Evolutionary conservation across 1,140 invertebrate genomes (phyloP).

Genomic region (Zaprionus taronus): DNA sequence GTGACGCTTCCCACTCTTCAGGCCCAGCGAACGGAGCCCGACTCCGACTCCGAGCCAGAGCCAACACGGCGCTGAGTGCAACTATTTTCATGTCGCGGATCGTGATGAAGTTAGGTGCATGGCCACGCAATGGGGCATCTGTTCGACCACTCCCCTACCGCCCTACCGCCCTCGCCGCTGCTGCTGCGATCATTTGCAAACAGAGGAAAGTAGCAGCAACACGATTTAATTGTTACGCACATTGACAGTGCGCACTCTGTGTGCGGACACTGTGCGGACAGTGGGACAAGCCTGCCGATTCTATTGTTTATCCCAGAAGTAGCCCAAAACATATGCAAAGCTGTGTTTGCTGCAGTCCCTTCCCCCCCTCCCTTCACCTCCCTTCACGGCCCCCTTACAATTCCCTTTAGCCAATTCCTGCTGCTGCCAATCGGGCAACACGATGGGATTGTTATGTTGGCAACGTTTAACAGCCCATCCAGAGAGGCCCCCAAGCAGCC

Average conservation of each 20-base stretch:
- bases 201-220: constrained; percentile 63
- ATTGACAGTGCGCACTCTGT: constrained; percentile 58
- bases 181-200: constrained; percentile 65
- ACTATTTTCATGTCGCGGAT: constrained; percentile 82
- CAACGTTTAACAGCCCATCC: constrained; percentile 19
- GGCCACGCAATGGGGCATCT: constrained; percentile 70
- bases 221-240: constrained; percentile 84
- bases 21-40: neutral
- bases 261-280: constrained; percentile 1
- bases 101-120: constrained; percentile 80
- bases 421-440: constrained; percentile 8
- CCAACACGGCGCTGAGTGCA: constrained; percentile 54
- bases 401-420: constrained; percentile 20
- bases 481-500: constrained; percentile 10
- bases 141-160: neutral
- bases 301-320: constrained; percentile 25
- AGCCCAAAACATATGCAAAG: constrained; percentile 48
- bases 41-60: constrained; percentile 1
- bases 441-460: constrained; percentile 27
- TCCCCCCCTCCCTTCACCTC: neutral
- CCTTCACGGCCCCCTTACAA: neutral
- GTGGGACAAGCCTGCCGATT: constrained; percentile 1
- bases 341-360: constrained; percentile 3
- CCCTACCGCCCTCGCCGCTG: constrained; percentile 10
- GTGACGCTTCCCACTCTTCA: constrained; percentile 73